Conservation (phyloP, 2,888 invertebrate species). For the Sinhomidia bicolor region DNA sequence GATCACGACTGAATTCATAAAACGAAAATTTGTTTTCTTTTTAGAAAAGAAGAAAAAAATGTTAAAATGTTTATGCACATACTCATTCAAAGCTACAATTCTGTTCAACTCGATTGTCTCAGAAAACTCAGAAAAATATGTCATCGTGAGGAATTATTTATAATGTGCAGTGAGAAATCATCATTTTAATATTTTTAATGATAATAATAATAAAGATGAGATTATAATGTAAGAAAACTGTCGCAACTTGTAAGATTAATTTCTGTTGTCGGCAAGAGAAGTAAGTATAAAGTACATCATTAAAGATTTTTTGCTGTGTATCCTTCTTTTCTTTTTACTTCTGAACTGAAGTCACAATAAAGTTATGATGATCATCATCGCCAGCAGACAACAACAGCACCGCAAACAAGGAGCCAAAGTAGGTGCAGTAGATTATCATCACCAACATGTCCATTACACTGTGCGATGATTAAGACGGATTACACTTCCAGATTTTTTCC, state of each 20-base stretch:
- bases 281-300: background rate
- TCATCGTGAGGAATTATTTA: too few species aligned
- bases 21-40: background rate
- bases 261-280: background rate
- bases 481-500: background rate
- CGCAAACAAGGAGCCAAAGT: constrained; percentile 6
- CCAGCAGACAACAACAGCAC: background rate
- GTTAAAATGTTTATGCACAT: too few species aligned
- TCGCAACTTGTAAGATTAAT: background rate
- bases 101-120: too few species aligned
- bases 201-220: background rate
- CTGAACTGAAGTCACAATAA: background rate
- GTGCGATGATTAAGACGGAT: constrained; percentile 41
- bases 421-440: constrained; percentile 21
- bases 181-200: too few species aligned
- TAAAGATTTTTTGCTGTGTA: background rate
- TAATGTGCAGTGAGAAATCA: too few species aligned
- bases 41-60: too few species aligned
- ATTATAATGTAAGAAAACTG: background rate
- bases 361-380: background rate
- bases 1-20: constrained; percentile 11
- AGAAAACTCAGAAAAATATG: too few species aligned
- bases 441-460: background rate
- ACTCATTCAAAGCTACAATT: too few species aligned
- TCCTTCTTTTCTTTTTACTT: too few species aligned